Conservation (phyloP, 1,140 invertebrate genomes). For the Drosophila miranda region DNA sequence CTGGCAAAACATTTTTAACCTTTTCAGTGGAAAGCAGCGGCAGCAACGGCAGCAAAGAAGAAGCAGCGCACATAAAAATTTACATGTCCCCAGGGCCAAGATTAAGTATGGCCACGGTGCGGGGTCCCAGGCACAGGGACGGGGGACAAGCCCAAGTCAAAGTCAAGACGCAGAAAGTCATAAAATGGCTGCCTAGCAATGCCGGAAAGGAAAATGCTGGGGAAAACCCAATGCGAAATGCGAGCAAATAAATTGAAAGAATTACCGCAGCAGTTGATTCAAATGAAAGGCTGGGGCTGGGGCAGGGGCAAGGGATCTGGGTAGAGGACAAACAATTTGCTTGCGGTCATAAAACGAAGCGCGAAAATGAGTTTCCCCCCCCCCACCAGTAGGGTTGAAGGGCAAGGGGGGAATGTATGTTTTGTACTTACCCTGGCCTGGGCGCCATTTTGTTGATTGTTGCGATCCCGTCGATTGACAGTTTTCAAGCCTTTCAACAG, state of each 20-base stretch:
- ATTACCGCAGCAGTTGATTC: constrained; percentile 80
- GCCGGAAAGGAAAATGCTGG: neutral
- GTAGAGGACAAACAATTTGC: constrained; percentile 77
- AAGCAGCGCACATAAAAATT: constrained; percentile 75
- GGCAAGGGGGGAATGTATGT: neutral
- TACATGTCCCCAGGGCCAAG: constrained; percentile 81
- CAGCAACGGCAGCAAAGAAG: constrained; percentile 9
- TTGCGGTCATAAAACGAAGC: constrained; percentile 78
- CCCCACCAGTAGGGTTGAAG: too few relatives aligned
- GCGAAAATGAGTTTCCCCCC: constrained; percentile 65
- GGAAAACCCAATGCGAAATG: constrained; percentile 23
- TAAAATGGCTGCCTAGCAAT: constrained; percentile 45
- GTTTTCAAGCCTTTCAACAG: constrained; percentile 82
- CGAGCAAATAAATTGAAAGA: constrained; percentile 79
- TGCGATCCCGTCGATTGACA: constrained; percentile 82
- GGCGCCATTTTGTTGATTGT: constrained; percentile 78
- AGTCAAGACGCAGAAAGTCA: constrained; percentile 59
- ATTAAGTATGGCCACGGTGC: constrained; percentile 68
- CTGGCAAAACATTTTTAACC: constrained; percentile 65
- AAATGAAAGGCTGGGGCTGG: constrained; percentile 57
- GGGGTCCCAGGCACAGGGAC: too few relatives aligned
- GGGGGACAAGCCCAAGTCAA: constrained; percentile 1
- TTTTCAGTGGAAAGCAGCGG: constrained; percentile 39
- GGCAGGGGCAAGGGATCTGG: constrained; percentile 2
- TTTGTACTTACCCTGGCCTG: constrained; percentile 79